Evolutionary conservation across 1,140 invertebrate genomes (phyloP).

Genomic region (Pseudomyrmex sp.): DNA sequence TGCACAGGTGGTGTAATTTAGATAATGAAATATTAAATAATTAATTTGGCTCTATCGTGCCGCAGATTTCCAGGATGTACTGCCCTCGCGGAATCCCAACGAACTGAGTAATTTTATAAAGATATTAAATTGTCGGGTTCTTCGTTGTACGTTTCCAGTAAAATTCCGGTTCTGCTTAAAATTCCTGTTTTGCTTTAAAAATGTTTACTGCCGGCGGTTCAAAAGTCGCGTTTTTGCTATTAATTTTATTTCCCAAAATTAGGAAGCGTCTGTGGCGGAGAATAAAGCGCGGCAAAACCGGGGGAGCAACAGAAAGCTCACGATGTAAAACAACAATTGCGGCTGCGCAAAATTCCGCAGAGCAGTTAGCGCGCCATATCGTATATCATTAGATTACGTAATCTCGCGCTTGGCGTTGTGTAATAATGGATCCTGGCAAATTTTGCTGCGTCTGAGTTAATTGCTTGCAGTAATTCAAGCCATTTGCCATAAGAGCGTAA

Average conservation of each 20-base stretch:
- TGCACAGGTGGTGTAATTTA: too few relatives aligned
- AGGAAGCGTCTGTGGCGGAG: conserved; percentile 31
- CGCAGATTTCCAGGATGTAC: not conserved
- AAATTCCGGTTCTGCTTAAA: conserved; percentile 4
- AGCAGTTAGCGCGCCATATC: conserved; percentile 57
- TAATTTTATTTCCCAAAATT: conserved; percentile 47
- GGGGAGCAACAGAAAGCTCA: not conserved
- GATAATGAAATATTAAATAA: not conserved
- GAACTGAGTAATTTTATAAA: not conserved
- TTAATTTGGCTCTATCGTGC: not conserved
- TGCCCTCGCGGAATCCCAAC: too few relatives aligned
- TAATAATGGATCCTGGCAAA: conserved; percentile 60
- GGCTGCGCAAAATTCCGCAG: conserved; percentile 44
- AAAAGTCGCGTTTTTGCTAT: conserved; percentile 21
- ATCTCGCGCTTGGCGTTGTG: conserved; percentile 61
- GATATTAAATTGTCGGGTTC: conserved; percentile 1
- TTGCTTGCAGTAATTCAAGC: conserved; percentile 59
- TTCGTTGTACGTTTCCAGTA: not conserved
- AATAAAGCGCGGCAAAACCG: conserved; percentile 21
- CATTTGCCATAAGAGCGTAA: conserved; percentile 47
- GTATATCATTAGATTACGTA: conserved; percentile 62
- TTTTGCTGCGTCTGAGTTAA: conserved; percentile 62
- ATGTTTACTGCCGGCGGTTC: conserved; percentile 16
- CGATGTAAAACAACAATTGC: conserved; percentile 48
- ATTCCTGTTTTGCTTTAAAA: conserved; percentile 30